phyloP scores from a whole-genome alignment of 2,113 vertebrate genomes.

The Centropristis striata region DNA sequence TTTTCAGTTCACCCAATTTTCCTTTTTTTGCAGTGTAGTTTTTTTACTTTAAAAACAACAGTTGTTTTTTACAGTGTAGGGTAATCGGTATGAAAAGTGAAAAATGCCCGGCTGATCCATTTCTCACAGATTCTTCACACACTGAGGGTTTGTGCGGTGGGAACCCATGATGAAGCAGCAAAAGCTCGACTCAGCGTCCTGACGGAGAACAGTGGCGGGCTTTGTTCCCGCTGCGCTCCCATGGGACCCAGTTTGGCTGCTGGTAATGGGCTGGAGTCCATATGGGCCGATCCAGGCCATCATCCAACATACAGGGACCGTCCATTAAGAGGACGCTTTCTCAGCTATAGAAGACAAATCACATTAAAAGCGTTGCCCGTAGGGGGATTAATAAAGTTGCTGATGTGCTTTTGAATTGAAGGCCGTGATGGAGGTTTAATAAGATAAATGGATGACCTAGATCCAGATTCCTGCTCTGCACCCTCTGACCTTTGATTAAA shows the following conservation, averaged over 20 bases:
- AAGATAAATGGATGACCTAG: too few relatives aligned
- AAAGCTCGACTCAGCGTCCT: constrained; percentile 50
- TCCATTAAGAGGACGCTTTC: constrained; percentile 48
- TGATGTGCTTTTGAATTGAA: constrained; percentile 20
- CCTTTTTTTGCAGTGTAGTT: too few relatives aligned
- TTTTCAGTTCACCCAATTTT: too few relatives aligned
- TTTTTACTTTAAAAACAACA: too few relatives aligned
- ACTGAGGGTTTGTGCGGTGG: constrained; percentile 47
- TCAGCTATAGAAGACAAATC: constrained; percentile 40
- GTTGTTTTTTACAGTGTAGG: too few relatives aligned
- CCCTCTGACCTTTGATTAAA: neutral
- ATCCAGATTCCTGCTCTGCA: neutral
- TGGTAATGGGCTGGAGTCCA: constrained; percentile 63
- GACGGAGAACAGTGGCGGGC: constrained; percentile 69
- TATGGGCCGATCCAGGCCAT: constrained; percentile 63
- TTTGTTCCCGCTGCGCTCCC: constrained; percentile 69
- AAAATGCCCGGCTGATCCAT: constrained; percentile 17
- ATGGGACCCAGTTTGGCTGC: constrained; percentile 70
- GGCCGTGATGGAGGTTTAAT: neutral
- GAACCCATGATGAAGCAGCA: constrained; percentile 63
- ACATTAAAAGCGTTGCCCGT: constrained; percentile 24
- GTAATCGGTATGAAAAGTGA: constrained; percentile 13
- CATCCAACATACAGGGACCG: constrained; percentile 58
- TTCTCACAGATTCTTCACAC: constrained; percentile 48
- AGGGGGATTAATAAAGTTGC: constrained; percentile 19